Evolutionary conservation across 1,140 invertebrate species (phyloP).

Genomic region (Pinna nobilis): DNA sequence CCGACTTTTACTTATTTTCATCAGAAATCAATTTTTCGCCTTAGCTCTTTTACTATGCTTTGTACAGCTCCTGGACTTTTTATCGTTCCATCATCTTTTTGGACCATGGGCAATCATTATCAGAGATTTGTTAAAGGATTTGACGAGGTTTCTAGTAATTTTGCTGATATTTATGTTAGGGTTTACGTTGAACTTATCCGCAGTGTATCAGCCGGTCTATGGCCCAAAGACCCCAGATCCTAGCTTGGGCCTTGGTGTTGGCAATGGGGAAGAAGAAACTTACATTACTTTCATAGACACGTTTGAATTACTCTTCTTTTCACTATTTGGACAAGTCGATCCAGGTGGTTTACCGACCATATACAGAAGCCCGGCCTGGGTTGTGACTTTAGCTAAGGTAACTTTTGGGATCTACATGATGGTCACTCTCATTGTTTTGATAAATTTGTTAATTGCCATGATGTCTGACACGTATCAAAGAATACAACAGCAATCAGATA

Average conservation of each 20-base stretch:
- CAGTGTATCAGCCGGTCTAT: conserved; percentile 92
- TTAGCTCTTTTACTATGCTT: conserved; percentile 95
- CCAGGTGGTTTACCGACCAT: conserved; percentile 81
- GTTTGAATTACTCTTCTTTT: conserved; percentile 98
- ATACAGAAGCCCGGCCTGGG: conserved; percentile 77
- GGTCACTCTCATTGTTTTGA: conserved; percentile 97
- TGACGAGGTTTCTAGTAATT: conserved; percentile 96
- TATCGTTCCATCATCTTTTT: conserved; percentile 98
- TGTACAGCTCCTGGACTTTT: conserved; percentile 93
- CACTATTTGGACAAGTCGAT: conserved; percentile 96
- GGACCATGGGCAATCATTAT: conserved; percentile 94
- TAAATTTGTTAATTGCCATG: conserved; percentile 99
- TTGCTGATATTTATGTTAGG: conserved; percentile 98
- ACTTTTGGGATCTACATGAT: conserved; percentile 98
- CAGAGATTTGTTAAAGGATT: conserved; percentile 80
- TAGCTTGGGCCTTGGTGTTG: conserved; percentile 55
- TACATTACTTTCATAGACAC: conserved; percentile 80
- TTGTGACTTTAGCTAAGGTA: conserved; percentile 77
- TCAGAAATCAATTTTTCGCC: conserved; percentile 97
- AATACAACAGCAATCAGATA: conserved; percentile 99
- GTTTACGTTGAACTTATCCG: conserved; percentile 98
- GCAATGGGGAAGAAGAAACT: conserved; percentile 44
- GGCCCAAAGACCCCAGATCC: conserved; percentile 41
- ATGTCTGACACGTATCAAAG: conserved; percentile 99
- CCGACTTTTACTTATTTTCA: conserved; percentile 87